These are phyloP conservation scores for Nymphalis c-album DNA, from an alignment of 2,888 invertebrate genomes.

Conservation along the genomic window DNA sequence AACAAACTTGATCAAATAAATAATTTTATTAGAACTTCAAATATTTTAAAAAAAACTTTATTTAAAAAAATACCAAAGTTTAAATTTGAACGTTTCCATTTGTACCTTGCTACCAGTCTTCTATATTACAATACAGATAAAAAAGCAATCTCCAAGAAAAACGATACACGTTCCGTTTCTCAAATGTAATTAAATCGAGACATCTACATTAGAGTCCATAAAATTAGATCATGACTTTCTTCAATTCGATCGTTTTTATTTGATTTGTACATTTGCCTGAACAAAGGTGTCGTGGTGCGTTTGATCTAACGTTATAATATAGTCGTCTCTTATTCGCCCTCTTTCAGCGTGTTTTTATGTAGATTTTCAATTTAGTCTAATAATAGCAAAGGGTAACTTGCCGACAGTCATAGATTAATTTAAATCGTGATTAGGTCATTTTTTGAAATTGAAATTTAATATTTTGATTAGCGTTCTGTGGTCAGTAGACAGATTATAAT, in stretches of 20 bases:
- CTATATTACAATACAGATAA: slow-evolving; percentile 22
- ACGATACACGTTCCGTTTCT: slow-evolving; percentile 30
- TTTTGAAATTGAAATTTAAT: not conserved
- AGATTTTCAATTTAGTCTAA: slow-evolving; percentile 63
- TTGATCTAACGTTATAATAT: slow-evolving; percentile 57
- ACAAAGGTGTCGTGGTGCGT: slow-evolving; percentile 59
- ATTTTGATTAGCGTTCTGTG: not conserved
- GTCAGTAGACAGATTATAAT: not conserved
- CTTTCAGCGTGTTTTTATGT: slow-evolving; percentile 56
- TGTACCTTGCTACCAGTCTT: slow-evolving; percentile 7
- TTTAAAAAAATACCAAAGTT: not conserved
- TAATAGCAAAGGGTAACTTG: slow-evolving; percentile 62
- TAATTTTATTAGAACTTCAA: not conserved
- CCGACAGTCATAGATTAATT: slow-evolving; percentile 51
- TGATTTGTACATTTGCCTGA: slow-evolving; percentile 48
- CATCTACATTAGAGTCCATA: slow-evolving; percentile 54
- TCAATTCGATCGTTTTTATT: slow-evolving; percentile 49
- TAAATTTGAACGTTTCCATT: not conserved
- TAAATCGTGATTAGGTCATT: not conserved
- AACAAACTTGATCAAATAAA: too few relatives aligned
- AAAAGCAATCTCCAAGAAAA: slow-evolving; percentile 36
- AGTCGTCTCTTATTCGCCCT: slow-evolving; percentile 53
- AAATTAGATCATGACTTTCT: slow-evolving; percentile 61
- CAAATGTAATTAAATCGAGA: slow-evolving; percentile 46
- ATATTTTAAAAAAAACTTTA: not conserved